These are phyloP conservation scores for Branchipolynoe longqiensis DNA, from an alignment of 2,888 invertebrate genomes.

Conservation along the genomic window DNA sequence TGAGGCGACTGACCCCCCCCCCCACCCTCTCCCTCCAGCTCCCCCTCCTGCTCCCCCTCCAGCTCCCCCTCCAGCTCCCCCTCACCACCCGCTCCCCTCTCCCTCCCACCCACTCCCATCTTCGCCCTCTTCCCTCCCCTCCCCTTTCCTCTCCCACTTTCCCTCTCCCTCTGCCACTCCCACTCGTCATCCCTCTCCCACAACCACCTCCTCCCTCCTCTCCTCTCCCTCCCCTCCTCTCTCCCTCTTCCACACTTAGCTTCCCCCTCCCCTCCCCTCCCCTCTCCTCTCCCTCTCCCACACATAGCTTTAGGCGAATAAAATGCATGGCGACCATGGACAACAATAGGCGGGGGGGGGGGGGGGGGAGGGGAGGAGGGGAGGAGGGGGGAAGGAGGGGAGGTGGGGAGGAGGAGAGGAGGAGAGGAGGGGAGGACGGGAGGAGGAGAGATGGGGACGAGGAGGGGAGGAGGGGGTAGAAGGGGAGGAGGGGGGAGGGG, in stretches of 20 bases:
- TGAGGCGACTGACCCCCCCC: background rate
- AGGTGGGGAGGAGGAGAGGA: too few species aligned
- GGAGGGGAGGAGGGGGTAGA: too few species aligned
- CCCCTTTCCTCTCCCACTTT: background rate
- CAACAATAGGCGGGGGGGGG: too few species aligned
- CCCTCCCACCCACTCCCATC: background rate
- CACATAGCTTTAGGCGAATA: too few species aligned
- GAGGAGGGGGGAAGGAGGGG: too few species aligned
- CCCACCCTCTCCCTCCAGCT: background rate
- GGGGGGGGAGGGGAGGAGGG: too few species aligned
- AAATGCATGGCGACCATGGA: too few species aligned
- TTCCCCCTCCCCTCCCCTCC: background rate
- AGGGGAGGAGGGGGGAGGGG: too few species aligned
- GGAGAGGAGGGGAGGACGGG: too few species aligned
- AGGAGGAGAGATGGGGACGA: too few species aligned
- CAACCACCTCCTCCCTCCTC: background rate
- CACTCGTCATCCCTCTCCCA: background rate
- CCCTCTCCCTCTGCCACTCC: background rate
- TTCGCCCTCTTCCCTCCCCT: background rate
- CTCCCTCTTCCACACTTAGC: background rate
- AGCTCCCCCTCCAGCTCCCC: conserved; percentile 6
- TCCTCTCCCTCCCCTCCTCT: background rate
- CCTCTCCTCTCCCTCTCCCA: conserved; percentile 1
- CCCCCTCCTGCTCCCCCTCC: background rate
- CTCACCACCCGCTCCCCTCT: background rate